Percentiles rank a stretch among this genome's conserved stretches.
phyloP scores from a whole-genome alignment of 1,140 invertebrate genomes.

The Condylostylus longicornis region DNA sequence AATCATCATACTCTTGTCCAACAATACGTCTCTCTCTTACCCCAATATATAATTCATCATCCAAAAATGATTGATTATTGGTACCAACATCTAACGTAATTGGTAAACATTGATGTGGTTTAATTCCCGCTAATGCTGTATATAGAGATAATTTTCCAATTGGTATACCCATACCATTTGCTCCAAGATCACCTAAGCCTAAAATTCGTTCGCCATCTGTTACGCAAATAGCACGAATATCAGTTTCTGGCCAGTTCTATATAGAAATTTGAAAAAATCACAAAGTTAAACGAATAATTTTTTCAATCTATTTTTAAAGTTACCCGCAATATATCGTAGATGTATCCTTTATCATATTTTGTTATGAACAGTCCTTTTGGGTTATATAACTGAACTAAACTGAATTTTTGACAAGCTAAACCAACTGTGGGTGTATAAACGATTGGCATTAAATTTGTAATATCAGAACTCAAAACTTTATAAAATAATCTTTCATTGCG shows the following conservation, averaged over 20 bases:
- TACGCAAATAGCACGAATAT: conserved; percentile 81
- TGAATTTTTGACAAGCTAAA: conserved; percentile 88
- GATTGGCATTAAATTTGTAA: conserved; percentile 75
- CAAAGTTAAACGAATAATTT: no score
- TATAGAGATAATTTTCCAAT: conserved; percentile 83
- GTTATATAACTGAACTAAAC: conserved; percentile 70
- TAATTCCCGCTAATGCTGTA: conserved; percentile 81
- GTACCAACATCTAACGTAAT: conserved; percentile 87
- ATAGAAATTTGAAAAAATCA: conserved; percentile 1
- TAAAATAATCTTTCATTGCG: conserved; percentile 88
- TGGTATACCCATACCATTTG: conserved; percentile 88
- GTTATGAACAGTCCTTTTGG: conserved; percentile 92
- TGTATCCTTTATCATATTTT: conserved; percentile 86
- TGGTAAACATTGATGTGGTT: conserved; percentile 76
- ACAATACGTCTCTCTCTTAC: conserved; percentile 64
- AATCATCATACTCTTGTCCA: conserved; percentile 74
- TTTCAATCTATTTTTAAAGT: conserved; percentile 4
- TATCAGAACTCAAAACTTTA: conserved; percentile 73
- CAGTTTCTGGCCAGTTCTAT: conserved; percentile 61
- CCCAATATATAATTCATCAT: conserved; percentile 88
- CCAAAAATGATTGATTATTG: conserved; percentile 67
- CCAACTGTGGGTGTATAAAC: conserved; percentile 91
- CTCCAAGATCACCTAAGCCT: conserved; percentile 84
- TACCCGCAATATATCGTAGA: conserved; percentile 59
- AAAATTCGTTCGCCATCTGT: conserved; percentile 90